Base-by-base conservation (phyloP, 35 echinoderm and acorn worm species). In the Eucidaris tribuloides region DNA sequence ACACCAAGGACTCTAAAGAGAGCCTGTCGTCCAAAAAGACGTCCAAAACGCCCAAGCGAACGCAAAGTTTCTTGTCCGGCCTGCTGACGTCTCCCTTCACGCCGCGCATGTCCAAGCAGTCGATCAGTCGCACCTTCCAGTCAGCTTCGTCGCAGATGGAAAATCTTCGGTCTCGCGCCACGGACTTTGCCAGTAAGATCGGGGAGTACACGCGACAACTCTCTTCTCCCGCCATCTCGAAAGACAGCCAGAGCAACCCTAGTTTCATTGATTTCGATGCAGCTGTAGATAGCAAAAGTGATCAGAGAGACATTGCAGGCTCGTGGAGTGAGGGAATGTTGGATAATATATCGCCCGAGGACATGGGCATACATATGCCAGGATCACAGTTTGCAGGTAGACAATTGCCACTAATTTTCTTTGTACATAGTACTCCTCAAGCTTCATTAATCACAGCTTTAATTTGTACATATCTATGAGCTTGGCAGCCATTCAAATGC, bases 121-220 rank as follows among this genome's bases (percentile, higher is more conserved):
- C 92, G 2, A 79, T 94, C 20, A 90, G 80, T 44, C 89, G 70
- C 41, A 94, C 88, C 65, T 57, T 94, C 76, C 84, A 79, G 54
- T 78, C 82, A 9, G 92, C 92, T n/a, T 84, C 87, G 37, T 71
- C 52, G 2, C 92, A 94, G 32, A 94, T 94, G 92, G 87, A 94
- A 72, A 85, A 45, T 24, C 54, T 94, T 7, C 71, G 82, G 46
- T 62, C 81, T 22, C 78, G 43, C 34, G 84, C 92, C 1, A 76
- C 84, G 4, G 92, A 80, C 7, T 49, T 94, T 39, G 92, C 92
- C 18, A 70, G 37, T 52, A 94, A 86, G 36, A 50, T 94, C 29
- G 87, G 87, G 30, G 92, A 94, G 82, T 94, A 94, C 78, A 94
- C 92, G 34, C 52, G 81, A 31, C 79, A 88, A 7, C 80, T 94